These are phyloP conservation scores for Caenorhabditis plicata DNA, from an alignment of 2,888 invertebrate species.

Conservation along the genomic window DNA sequence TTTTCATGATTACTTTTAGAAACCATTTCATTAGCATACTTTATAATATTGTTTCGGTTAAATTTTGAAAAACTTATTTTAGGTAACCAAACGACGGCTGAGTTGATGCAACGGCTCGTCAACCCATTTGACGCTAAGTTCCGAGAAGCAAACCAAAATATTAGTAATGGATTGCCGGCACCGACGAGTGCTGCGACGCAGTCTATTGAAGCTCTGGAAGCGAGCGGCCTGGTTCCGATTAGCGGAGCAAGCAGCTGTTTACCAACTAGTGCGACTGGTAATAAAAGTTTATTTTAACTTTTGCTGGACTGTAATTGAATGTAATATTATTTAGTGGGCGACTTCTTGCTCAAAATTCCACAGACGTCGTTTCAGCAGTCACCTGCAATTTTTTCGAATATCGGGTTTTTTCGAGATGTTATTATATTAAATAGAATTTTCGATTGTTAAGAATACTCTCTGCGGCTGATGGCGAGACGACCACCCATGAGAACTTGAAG, in stretches of 20 bases:
- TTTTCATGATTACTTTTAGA: no score
- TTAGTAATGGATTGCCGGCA: constrained; percentile 33
- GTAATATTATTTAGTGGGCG: constrained; percentile 6
- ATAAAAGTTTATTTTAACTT: not conserved
- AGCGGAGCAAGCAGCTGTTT: constrained; percentile 6
- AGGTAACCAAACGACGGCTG: constrained; percentile 64
- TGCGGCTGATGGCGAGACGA: constrained; percentile 41
- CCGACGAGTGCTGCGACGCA: constrained; percentile 19
- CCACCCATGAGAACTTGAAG: constrained; percentile 44
- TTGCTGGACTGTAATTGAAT: not conserved
- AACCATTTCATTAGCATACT: no score
- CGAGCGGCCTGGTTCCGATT: constrained; percentile 42
- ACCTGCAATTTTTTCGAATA: constrained; percentile 61
- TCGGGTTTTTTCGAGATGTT: no score
- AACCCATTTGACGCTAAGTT: constrained; percentile 64
- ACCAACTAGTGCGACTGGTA: constrained; percentile 2
- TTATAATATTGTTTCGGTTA: no score
- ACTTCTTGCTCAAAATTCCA: constrained; percentile 34
- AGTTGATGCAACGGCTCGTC: constrained; percentile 61
- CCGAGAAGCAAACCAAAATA: constrained; percentile 60
- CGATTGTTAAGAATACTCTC: no score
- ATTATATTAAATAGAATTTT: no score
- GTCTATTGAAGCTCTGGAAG: constrained; percentile 38
- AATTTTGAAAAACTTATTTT: no score
- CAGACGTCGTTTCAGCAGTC: constrained; percentile 42